A percentile compares a stretch with the other conserved stretches of the same genome.
phyloP scores from a whole-genome alignment of 2,797 vertebrate species.

The Avahi laniger region DNA sequence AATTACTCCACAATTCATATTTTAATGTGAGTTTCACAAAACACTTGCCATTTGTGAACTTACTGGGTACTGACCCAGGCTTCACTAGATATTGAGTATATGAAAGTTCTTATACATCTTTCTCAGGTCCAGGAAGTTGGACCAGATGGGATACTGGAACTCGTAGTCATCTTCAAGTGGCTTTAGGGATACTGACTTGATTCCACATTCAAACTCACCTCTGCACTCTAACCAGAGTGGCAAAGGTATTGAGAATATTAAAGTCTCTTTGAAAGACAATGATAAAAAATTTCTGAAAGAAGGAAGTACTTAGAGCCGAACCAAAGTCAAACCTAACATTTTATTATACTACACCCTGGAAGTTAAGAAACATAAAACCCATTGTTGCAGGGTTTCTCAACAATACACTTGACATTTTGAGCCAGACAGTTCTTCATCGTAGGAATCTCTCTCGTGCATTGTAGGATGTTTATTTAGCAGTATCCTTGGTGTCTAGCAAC shows the following conservation, averaged over 20 bases:
- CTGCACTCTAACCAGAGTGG: background rate
- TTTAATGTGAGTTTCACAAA: background rate
- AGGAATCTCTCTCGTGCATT: background rate
- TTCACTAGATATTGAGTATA: background rate
- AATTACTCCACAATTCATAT: background rate
- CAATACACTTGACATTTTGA: background rate
- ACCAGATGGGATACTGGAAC: background rate
- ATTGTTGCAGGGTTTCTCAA: background rate
- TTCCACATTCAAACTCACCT: background rate
- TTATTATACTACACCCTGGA: background rate
- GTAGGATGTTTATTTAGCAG: background rate
- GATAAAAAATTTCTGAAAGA: background rate
- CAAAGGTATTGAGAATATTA: background rate
- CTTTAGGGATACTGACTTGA: background rate
- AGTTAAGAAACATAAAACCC: background rate
- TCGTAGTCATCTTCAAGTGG: background rate
- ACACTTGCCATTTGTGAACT: background rate
- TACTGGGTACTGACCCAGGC: background rate
- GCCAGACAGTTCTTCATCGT: background rate
- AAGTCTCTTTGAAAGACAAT: background rate
- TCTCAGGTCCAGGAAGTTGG: background rate
- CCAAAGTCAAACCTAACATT: background rate
- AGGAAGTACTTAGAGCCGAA: background rate
- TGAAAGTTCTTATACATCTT: background rate
- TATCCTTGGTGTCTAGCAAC: background rate